Evolutionary conservation across 2,113 vertebrate genomes (phyloP).

Genomic region (Capra hircus): DNA sequence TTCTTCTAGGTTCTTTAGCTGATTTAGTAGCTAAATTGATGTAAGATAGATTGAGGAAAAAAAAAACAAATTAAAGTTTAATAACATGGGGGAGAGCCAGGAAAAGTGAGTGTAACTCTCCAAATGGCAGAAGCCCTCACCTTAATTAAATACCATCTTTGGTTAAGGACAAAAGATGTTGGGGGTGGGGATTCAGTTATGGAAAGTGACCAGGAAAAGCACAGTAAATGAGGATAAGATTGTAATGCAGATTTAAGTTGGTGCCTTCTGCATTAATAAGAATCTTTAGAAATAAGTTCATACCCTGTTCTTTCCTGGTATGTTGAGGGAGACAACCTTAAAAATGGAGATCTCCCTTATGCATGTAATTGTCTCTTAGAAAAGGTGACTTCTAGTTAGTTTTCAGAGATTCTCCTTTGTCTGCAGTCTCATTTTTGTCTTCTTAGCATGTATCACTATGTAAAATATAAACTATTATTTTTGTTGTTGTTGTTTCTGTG

Average conservation of each 20-base stretch:
- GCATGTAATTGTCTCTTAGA: neutral
- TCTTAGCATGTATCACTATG: neutral
- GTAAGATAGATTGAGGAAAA: neutral
- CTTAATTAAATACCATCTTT: neutral
- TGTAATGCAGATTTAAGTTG: neutral
- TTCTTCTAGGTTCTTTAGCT: neutral
- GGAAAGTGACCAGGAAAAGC: neutral
- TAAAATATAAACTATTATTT: neutral
- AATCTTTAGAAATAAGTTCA: neutral
- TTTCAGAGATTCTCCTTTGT: neutral
- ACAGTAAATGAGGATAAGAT: neutral
- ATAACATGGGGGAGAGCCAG: neutral
- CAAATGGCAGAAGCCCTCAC: neutral
- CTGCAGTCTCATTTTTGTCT: neutral
- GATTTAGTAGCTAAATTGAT: neutral
- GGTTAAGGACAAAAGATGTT: neutral
- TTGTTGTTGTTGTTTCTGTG: neutral
- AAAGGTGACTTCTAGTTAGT: neutral
- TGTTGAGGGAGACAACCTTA: neutral
- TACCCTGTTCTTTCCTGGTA: neutral
- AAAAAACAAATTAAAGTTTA: neutral
- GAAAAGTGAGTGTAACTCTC: neutral
- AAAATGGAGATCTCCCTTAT: neutral
- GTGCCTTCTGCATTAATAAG: neutral
- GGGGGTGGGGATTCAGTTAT: neutral